Evolutionary conservation across 2,888 invertebrate genomes (phyloP), one percentile per base, ranked within the genome.

Genomic region (Napeogenes sylphis): DNA sequence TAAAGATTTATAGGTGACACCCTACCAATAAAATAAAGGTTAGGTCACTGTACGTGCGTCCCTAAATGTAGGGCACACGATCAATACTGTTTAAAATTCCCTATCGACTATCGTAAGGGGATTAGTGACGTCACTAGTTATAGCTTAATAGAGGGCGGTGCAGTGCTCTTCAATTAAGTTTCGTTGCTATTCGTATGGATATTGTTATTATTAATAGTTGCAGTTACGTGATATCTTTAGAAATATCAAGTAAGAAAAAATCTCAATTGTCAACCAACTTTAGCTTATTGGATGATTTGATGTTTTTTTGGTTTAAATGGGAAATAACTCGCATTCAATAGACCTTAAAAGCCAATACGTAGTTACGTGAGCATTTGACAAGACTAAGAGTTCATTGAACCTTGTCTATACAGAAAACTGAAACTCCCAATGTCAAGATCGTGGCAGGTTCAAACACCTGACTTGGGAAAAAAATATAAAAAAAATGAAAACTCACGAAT

Each of bases 371-470:
- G 51, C 30, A 51, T 30, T 42, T 54, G 54, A 42, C 21, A 21
- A 56, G 10, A 8, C 4, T 56, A 76, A 70, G 76, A 76, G 84
- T 80, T 81, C 83, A 70, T 77, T 73, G 81, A 83, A 79, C 83
- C 63, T 60, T 62, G 63, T 59, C 62, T 57, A 46, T 61, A 57
- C 45, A 61, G 63, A 64, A 59, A 61, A 61, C 67, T 56, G 61
- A 65, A 66, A 62, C 65, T 61, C 63, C 79, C 82, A 87, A 86
- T 86, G 86, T 84, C 88, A 87, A 87, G 85, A 78, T 80, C 86
- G 81, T 85, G 85, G 75, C 73, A 84, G 84, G 87, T 88, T 81
- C 85, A 86, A 85, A 74, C 87, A 90, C 90, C 90, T 90, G 90
- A 79, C 75, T 74, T 70, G 66, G 71, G 70, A 68, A 38, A 64